These are phyloP conservation scores for Nibea coibor DNA, from an alignment of 2,113 vertebrate species.

Conservation along the genomic window DNA sequence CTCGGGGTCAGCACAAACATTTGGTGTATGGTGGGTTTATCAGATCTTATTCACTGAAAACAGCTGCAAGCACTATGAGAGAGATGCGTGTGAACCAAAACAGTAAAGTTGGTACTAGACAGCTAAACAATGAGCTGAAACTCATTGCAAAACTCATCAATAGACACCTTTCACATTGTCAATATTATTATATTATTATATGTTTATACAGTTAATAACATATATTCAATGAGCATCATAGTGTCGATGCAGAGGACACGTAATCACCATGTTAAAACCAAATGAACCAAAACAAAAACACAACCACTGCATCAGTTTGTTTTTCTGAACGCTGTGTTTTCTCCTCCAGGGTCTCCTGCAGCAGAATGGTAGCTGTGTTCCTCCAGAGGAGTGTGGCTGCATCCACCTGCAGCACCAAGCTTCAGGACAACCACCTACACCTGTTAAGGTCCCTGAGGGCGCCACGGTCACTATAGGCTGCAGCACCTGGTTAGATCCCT, in stretches of 20 bases:
- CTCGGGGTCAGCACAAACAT: background rate
- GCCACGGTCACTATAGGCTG: constrained; percentile 82
- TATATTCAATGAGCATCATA: background rate
- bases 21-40: background rate
- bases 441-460: constrained; percentile 79
- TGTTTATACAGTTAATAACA: too few relatives aligned
- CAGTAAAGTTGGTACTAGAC: background rate
- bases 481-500: constrained; percentile 87
- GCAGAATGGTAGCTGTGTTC: constrained; percentile 85
- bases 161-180: background rate
- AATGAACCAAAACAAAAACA: background rate
- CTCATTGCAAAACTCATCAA: too few relatives aligned
- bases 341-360: constrained; percentile 86
- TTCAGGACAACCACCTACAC: constrained; percentile 57
- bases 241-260: background rate
- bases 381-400: constrained; percentile 83
- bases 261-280: background rate
- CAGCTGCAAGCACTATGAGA: background rate
- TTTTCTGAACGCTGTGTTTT: background rate
- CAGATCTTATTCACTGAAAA: background rate
- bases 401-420: constrained; percentile 71
- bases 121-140: too few relatives aligned
- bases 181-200: background rate
- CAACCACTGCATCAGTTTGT: background rate
- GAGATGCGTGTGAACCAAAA: background rate